Evolutionary conservation across 2,113 vertebrate genomes (phyloP).

Genomic region (Tylochromis polylepis): DNA sequence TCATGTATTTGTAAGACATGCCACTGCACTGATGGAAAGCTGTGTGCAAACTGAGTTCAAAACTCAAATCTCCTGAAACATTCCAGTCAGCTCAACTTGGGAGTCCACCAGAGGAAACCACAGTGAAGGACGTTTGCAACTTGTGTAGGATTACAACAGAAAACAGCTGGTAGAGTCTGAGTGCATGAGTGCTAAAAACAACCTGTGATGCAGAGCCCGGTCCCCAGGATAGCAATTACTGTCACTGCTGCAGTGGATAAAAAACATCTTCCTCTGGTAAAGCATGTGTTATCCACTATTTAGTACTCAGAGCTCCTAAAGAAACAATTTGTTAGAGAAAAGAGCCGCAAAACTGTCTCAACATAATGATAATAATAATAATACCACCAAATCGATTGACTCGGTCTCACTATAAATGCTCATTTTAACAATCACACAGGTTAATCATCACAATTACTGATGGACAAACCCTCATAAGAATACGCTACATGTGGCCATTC

Average conservation of each 20-base stretch:
- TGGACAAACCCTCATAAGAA: background rate
- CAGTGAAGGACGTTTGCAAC: conserved; percentile 29
- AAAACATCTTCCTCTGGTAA: conserved; percentile 29
- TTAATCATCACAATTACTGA: background rate
- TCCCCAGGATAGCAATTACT: conserved; percentile 51
- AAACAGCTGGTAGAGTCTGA: conserved; percentile 42
- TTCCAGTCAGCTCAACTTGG: background rate
- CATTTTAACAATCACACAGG: background rate
- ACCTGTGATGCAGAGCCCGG: conserved; percentile 12
- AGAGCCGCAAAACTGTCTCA: background rate
- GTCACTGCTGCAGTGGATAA: conserved; percentile 29
- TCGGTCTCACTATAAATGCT: background rate
- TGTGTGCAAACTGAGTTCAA: background rate
- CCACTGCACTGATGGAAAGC: background rate
- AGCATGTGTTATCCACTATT: conserved; percentile 7
- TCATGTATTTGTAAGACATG: background rate
- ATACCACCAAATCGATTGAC: background rate
- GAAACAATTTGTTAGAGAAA: background rate
- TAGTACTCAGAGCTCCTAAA: background rate
- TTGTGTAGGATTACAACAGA: background rate
- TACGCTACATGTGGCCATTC: background rate
- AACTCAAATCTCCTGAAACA: background rate
- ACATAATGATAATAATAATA: background rate
- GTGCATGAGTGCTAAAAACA: conserved; percentile 11
- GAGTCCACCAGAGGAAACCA: conserved; percentile 24